Evolutionary conservation across 2,113 vertebrate species (phyloP).

Genomic region (Sander lucioperca): DNA sequence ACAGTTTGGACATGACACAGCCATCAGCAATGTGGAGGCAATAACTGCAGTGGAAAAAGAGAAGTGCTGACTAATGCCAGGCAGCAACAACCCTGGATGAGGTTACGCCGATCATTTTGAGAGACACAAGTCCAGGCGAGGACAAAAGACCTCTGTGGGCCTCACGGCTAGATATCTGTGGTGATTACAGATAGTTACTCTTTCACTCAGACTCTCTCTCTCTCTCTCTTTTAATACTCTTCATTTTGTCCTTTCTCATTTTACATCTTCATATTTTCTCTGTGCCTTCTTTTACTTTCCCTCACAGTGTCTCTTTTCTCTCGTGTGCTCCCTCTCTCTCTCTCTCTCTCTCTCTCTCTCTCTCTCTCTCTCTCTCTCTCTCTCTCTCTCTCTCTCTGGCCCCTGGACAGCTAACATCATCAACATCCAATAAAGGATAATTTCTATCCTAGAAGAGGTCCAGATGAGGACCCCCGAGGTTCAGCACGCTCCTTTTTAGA

Average conservation of each 20-base stretch:
- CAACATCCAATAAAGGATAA: constrained; percentile 75
- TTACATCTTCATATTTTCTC: constrained; percentile 64
- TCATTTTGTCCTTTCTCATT: constrained; percentile 54
- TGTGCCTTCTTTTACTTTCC: background rate
- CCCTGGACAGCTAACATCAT: constrained; percentile 70
- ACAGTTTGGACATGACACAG: constrained; percentile 30
- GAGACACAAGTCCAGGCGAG: constrained; percentile 37
- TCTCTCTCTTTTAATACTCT: constrained; percentile 55
- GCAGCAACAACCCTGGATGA: constrained; percentile 32
- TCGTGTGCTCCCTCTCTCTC: background rate
- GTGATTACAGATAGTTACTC: constrained; percentile 49
- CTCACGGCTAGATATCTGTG: constrained; percentile 34
- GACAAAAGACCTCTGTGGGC: constrained; percentile 50
- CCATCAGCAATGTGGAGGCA: constrained; percentile 29
- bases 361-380: constrained; percentile 2
- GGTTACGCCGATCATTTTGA: constrained; percentile 49
- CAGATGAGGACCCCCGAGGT: constrained; percentile 54
- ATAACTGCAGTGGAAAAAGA: constrained; percentile 1
- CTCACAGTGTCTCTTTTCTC: constrained; percentile 13
- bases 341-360: constrained; percentile 11
- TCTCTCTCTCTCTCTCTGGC: constrained; percentile 20
- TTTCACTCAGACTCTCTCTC: constrained; percentile 18
- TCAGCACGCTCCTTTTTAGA: constrained; percentile 44
- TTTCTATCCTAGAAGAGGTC: constrained; percentile 57
- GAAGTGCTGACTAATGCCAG: constrained; percentile 61